Percentiles rank a stretch among this genome's conserved stretches.
These are phyloP conservation scores for Polyodon spathula DNA, from an alignment of 2,113 vertebrate genomes.

Conservation along the genomic window DNA sequence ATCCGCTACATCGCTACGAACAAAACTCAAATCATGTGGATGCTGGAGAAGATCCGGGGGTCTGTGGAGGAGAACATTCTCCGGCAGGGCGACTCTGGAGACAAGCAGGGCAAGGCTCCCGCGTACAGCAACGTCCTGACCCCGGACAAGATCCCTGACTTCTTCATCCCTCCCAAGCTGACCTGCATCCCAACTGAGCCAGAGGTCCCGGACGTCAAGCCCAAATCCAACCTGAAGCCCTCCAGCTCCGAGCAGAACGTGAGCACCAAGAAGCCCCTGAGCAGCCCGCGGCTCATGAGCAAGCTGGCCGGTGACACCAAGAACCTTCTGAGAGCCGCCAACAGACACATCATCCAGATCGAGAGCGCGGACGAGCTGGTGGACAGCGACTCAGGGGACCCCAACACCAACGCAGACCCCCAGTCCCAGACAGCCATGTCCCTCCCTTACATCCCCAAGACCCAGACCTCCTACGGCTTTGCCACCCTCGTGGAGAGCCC, in stretches of 20 bases:
- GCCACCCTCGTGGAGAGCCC: constrained; percentile 88
- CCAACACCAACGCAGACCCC: constrained; percentile 69
- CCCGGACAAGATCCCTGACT: constrained; percentile 92
- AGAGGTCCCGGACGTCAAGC: constrained; percentile 41
- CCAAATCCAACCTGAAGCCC: constrained; percentile 48
- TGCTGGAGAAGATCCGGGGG: constrained; percentile 83
- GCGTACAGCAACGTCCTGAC: constrained; percentile 90
- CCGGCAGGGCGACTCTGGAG: constrained; percentile 49
- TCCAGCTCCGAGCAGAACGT: constrained; percentile 66
- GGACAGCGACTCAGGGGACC: constrained; percentile 41
- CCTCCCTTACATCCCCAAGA: constrained; percentile 83
- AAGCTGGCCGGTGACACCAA: constrained; percentile 69
- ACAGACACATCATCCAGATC: constrained; percentile 88
- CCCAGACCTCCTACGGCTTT: constrained; percentile 88
- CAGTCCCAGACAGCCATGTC: constrained; percentile 84
- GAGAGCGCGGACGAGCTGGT: constrained; percentile 82
- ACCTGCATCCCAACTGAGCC: constrained; percentile 60
- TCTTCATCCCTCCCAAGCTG: constrained; percentile 91
- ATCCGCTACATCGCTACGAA: no score
- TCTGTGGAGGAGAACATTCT: constrained; percentile 66
- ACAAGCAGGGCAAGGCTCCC: constrained; percentile 51
- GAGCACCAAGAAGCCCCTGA: constrained; percentile 53
- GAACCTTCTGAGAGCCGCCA: constrained; percentile 65
- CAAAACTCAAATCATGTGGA: constrained; percentile 65
- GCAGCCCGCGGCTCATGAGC: constrained; percentile 68